phyloP scores from a whole-genome alignment of 2,797 vertebrate genomes.

The Hapalemur alaotrensis region DNA sequence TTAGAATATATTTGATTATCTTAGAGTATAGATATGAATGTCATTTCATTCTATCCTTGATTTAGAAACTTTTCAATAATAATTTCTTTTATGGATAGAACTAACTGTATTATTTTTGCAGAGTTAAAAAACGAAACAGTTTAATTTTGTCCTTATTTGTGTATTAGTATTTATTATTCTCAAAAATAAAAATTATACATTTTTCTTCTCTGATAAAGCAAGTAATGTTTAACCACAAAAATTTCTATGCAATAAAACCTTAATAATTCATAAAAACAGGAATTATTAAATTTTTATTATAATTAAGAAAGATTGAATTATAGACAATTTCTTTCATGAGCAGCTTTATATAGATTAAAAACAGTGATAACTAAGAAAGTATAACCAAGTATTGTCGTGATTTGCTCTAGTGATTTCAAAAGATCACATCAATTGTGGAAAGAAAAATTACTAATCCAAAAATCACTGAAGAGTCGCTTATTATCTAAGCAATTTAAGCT shows the following conservation, averaged over 20 bases:
- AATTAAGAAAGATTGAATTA: background rate
- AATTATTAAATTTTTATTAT: background rate
- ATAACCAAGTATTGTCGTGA: background rate
- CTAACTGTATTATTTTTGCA: background rate
- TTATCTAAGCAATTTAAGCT: background rate
- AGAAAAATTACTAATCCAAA: background rate
- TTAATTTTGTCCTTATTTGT: background rate
- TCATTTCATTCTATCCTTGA: background rate
- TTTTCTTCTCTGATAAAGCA: slow-evolving; percentile 5
- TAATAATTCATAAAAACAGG: background rate
- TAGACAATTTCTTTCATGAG: background rate
- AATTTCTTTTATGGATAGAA: background rate
- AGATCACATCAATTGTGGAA: background rate
- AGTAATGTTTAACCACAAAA: background rate
- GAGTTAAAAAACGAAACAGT: background rate
- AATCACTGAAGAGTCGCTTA: background rate
- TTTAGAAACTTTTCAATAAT: background rate
- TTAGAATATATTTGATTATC: background rate
- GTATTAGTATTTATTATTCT: slow-evolving; percentile 17
- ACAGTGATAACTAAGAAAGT: background rate
- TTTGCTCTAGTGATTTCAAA: slow-evolving; percentile 5
- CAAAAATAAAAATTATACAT: background rate
- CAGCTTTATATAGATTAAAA: background rate
- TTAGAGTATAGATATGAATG: background rate
- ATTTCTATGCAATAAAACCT: background rate